These are phyloP conservation scores for Tenualosa ilisha DNA, from an alignment of 2,797 vertebrate genomes.

Conservation along the genomic window DNA sequence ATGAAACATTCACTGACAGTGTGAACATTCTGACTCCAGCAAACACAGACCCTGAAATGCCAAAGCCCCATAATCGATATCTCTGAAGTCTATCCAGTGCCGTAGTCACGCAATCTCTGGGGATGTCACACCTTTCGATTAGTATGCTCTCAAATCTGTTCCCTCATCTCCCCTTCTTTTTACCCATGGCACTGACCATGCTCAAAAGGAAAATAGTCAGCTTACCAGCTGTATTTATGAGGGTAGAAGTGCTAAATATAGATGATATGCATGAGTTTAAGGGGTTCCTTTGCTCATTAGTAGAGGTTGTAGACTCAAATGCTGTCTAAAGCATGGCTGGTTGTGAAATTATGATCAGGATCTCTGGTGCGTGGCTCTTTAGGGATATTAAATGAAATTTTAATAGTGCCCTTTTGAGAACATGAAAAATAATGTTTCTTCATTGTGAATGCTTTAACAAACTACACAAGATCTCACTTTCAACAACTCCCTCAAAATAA, in stretches of 20 bases:
- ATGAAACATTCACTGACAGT: neutral
- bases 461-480: neutral
- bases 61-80: neutral
- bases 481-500: neutral
- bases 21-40: neutral
- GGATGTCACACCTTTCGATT: neutral
- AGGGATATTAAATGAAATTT: neutral
- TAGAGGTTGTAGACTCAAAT: neutral
- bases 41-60: neutral
- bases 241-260: neutral
- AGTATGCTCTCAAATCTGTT: neutral
- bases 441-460: neutral
- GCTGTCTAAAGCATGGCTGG: neutral
- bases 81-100: neutral
- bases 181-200: neutral
- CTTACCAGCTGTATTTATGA: neutral
- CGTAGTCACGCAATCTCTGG: neutral
- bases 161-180: neutral
- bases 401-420: neutral
- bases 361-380: neutral
- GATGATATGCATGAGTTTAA: neutral
- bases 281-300: neutral
- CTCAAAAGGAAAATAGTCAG: neutral
- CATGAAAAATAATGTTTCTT: neutral
- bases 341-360: neutral